These are phyloP conservation scores for Tricholauxania praeusta DNA, from an alignment of 2,888 invertebrate species.

Conservation along the genomic window DNA sequence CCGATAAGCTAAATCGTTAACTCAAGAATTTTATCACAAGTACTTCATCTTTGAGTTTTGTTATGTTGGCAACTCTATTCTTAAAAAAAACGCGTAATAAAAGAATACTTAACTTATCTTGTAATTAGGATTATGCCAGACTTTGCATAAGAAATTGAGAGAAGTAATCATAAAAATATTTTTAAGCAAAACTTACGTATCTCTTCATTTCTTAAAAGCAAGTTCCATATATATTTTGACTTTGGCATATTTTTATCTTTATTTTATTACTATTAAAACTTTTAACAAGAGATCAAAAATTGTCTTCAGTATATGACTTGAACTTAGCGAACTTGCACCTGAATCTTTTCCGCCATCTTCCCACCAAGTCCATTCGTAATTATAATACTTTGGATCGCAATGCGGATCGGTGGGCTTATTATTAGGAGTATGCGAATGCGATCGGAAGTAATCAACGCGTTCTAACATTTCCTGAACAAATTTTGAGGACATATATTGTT, in stretches of 20 bases:
- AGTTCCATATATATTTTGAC: neutral
- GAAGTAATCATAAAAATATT: too few species aligned
- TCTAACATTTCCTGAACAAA: slow-evolving; percentile 64
- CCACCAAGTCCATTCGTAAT: slow-evolving; percentile 75
- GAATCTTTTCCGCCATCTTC: slow-evolving; percentile 61
- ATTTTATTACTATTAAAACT: neutral
- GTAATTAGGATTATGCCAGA: too few species aligned
- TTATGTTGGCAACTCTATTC: too few species aligned
- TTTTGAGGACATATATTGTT: slow-evolving; percentile 49
- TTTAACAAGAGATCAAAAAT: neutral
- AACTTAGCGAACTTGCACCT: neutral
- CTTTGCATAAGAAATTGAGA: too few species aligned
- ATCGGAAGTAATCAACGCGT: slow-evolving; percentile 67
- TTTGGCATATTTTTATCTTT: neutral
- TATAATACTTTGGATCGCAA: slow-evolving; percentile 71
- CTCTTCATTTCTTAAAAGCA: neutral
- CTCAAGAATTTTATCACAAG: too few species aligned
- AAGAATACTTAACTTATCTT: too few species aligned
- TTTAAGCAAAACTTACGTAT: neutral
- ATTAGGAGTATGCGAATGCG: slow-evolving; percentile 66
- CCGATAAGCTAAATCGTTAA: too few species aligned
- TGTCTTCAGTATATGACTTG: neutral
- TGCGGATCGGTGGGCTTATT: slow-evolving; percentile 70
- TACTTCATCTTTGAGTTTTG: too few species aligned
- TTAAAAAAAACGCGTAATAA: too few species aligned